Conservation (phyloP, 2,797 vertebrate species). For the Danio kyathit region DNA sequence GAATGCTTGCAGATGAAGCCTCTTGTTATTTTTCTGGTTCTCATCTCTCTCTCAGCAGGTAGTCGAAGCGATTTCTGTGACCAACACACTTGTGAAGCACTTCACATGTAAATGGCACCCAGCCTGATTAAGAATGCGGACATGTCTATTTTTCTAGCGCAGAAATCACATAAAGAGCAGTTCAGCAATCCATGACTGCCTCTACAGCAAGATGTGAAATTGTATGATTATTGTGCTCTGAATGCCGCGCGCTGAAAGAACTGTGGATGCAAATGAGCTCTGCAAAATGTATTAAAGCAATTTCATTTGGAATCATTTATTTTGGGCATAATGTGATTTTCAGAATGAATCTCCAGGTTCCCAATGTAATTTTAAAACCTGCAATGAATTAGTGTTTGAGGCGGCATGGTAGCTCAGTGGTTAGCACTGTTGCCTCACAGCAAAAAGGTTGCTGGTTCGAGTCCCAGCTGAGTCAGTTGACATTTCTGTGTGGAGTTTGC, state of each 20-base stretch:
- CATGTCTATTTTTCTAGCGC: neutral
- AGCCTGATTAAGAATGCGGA: conserved; percentile 30
- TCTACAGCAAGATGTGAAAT: neutral
- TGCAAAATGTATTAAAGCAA: neutral
- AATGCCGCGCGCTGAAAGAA: neutral
- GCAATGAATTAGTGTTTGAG: neutral
- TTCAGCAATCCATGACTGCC: neutral
- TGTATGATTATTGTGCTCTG: neutral
- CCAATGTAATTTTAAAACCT: neutral
- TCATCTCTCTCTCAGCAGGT: conserved; percentile 35
- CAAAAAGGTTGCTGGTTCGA: no score
- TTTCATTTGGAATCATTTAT: neutral
- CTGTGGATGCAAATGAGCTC: neutral
- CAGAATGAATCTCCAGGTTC: neutral
- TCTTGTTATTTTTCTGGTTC: conserved; percentile 34
- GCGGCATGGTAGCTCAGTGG: no score
- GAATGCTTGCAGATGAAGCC: conserved; percentile 12
- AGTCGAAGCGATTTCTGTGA: conserved; percentile 10
- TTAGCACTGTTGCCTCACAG: no score
- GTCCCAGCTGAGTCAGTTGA: no score
- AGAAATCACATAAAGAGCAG: conserved; percentile 8
- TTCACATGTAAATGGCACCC: conserved; percentile 22
- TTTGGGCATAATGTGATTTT: conserved; percentile 11
- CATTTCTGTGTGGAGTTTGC: no score
- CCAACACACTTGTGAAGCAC: conserved; percentile 14